These are phyloP conservation scores for Drosophila carrolli DNA, from an alignment of 1,140 invertebrate genomes.

Conservation along the genomic window DNA sequence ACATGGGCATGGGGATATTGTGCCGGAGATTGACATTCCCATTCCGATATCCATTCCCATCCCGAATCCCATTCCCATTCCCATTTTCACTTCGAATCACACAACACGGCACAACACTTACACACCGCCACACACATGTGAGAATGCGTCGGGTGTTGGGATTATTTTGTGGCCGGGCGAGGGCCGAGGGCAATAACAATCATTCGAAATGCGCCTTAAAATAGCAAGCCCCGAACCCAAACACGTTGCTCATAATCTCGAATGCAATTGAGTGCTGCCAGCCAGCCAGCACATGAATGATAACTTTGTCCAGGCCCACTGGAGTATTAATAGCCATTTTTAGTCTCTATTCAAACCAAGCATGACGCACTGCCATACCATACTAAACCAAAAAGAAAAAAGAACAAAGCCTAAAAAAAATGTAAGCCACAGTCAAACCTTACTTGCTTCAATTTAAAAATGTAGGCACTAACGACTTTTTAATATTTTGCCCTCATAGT, in stretches of 20 bases:
- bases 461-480: too few species aligned
- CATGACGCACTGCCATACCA: slow-evolving; percentile 27
- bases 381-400: background rate
- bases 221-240: slow-evolving; percentile 44
- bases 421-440: background rate
- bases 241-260: slow-evolving; percentile 54
- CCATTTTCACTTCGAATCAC: slow-evolving; percentile 24
- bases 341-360: slow-evolving; percentile 35
- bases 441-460: background rate
- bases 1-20: slow-evolving; percentile 33
- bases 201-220: slow-evolving; percentile 63
- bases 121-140: slow-evolving; percentile 55
- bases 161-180: slow-evolving; percentile 66
- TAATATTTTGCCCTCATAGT: too few species aligned
- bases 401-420: slow-evolving; percentile 1
- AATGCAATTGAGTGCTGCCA: slow-evolving; percentile 47
- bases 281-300: slow-evolving; percentile 33
- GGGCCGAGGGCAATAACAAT: slow-evolving; percentile 54
- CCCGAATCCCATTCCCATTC: background rate
- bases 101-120: background rate
- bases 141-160: slow-evolving; percentile 66
- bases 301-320: slow-evolving; percentile 43
- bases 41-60: slow-evolving; percentile 2
- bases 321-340: slow-evolving; percentile 45
- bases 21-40: slow-evolving; percentile 44